phyloP scores from a whole-genome alignment of 2,113 vertebrate species.

The Columbina picui region DNA sequence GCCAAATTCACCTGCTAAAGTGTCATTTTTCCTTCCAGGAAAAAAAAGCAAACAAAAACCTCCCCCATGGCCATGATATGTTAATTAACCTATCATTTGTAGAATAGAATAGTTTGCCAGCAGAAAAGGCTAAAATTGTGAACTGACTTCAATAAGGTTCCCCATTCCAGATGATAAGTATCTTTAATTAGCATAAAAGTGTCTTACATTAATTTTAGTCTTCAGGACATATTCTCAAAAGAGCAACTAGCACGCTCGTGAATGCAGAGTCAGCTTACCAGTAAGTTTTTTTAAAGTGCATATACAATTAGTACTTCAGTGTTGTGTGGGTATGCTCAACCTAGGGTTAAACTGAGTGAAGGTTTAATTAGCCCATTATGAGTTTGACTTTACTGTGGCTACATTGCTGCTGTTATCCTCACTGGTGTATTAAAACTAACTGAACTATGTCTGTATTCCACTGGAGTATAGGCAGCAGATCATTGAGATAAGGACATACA shows the following conservation, averaged over 20 bases:
- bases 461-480: neutral
- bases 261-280: neutral
- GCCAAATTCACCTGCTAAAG: neutral
- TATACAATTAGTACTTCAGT: neutral
- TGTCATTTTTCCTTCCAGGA: neutral
- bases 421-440: neutral
- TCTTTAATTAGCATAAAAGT: neutral
- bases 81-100: constrained; percentile 17
- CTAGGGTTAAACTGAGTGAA: neutral
- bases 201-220: neutral
- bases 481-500: neutral
- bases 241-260: neutral
- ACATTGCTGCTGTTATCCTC: neutral
- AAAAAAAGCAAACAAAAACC: neutral
- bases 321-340: neutral
- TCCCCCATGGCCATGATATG: neutral
- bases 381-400: neutral
- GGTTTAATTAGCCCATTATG: neutral
- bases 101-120: neutral
- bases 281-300: neutral
- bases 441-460: neutral
- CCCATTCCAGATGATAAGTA: neutral
- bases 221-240: neutral
- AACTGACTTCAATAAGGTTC: neutral
- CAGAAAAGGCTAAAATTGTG: neutral